phyloP scores from a whole-genome alignment of 2,888 invertebrate genomes.

The Phortica magna region DNA sequence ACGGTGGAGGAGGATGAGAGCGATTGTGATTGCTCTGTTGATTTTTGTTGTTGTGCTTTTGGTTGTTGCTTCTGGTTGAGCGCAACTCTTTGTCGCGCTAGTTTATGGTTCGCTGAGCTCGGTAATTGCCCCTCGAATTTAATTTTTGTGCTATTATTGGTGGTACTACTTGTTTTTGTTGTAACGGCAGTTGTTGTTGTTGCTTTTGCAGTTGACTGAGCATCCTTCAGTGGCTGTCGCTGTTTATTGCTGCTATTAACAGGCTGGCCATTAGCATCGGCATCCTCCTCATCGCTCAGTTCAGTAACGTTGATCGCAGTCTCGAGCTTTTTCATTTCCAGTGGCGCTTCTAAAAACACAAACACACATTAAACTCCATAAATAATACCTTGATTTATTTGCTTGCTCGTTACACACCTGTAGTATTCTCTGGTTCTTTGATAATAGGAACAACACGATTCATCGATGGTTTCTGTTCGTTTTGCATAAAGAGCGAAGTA shows the following conservation, averaged over 20 bases:
- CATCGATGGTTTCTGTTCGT: slow-evolving; percentile 77
- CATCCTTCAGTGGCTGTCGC: slow-evolving; percentile 46
- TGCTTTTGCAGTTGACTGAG: slow-evolving; percentile 50
- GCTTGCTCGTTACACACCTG: slow-evolving; percentile 30
- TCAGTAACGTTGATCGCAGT: slow-evolving; percentile 73
- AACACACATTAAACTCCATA: not conserved
- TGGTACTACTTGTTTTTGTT: slow-evolving; percentile 62
- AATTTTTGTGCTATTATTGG: slow-evolving; percentile 44
- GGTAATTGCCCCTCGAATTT: slow-evolving; percentile 31
- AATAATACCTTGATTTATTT: not conserved
- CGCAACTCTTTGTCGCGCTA: slow-evolving; percentile 74
- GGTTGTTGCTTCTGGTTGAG: slow-evolving; percentile 70
- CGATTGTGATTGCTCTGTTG: slow-evolving; percentile 58
- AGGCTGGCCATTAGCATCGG: slow-evolving; percentile 44
- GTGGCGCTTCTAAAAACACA: slow-evolving; percentile 62
- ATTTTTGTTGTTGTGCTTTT: slow-evolving; percentile 42
- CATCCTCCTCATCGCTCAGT: slow-evolving; percentile 73
- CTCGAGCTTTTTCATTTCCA: slow-evolving; percentile 76
- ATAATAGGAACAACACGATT: slow-evolving; percentile 77
- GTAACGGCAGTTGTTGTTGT: slow-evolving; percentile 58
- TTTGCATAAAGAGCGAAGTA: slow-evolving; percentile 79
- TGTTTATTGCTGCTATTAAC: slow-evolving; percentile 30
- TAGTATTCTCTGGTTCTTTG: slow-evolving; percentile 74
- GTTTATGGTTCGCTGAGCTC: slow-evolving; percentile 61
- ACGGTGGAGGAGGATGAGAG: slow-evolving; percentile 66